phyloP scores from a whole-genome alignment of 2,888 invertebrate genomes.

The Epsilonema sp. region DNA sequence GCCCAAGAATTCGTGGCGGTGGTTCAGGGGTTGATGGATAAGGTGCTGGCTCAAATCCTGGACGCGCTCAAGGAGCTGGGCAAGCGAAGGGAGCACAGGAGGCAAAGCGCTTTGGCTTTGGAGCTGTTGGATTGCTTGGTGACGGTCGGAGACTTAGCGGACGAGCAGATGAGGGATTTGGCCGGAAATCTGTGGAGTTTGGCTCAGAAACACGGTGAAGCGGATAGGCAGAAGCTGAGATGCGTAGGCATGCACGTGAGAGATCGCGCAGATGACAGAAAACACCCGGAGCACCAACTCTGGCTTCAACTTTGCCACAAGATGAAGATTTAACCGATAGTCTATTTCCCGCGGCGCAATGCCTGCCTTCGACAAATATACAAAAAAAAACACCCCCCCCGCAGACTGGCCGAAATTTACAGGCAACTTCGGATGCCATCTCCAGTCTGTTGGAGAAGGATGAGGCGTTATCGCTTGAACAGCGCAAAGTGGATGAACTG shows the following conservation, averaged over 20 bases:
- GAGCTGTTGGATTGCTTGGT: slow-evolving; percentile 38
- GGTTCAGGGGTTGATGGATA: slow-evolving; percentile 52
- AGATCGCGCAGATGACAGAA: neutral
- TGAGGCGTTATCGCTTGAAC: no score
- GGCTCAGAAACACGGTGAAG: slow-evolving; percentile 44
- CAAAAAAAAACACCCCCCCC: no score
- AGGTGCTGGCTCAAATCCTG: slow-evolving; percentile 55
- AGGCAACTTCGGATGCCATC: no score
- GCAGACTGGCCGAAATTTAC: no score
- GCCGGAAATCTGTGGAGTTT: slow-evolving; percentile 63
- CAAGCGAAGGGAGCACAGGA: slow-evolving; percentile 31
- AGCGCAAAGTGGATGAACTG: no score
- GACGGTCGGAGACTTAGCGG: slow-evolving; percentile 29
- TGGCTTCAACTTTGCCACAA: no score
- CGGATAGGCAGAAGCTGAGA: neutral
- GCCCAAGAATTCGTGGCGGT: slow-evolving; percentile 64
- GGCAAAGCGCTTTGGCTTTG: slow-evolving; percentile 45
- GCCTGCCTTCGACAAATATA: no score
- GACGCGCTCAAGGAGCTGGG: slow-evolving; percentile 48
- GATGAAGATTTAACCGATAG: no score
- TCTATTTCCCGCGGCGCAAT: no score
- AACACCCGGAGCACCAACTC: no score
- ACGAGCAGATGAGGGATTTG: slow-evolving; percentile 44
- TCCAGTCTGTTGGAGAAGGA: no score
- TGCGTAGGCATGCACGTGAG: neutral